A percentile compares a stretch with the other conserved stretches of the same genome.
Conservation (phyloP, 1,140 invertebrate species). For the Mactra quadrangularis region DNA sequence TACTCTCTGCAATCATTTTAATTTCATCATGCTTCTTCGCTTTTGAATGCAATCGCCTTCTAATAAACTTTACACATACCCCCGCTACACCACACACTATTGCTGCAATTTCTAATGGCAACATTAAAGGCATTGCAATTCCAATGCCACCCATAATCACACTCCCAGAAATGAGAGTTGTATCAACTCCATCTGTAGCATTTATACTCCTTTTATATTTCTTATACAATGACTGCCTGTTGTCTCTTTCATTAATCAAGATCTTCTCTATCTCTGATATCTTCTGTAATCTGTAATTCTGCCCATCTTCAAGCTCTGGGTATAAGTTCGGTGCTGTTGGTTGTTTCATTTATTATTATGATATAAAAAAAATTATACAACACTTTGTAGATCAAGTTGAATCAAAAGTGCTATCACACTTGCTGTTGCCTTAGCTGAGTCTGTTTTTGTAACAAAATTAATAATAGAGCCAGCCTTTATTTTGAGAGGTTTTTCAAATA, state of each 20-base stretch:
- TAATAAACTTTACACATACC: conserved; percentile 32
- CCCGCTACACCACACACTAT: not conserved
- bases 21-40: conserved; percentile 26
- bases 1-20: conserved; percentile 15
- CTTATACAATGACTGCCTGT: conserved; percentile 5
- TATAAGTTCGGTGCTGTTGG: not conserved
- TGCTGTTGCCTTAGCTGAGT: not conserved
- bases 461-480: not conserved
- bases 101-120: conserved; percentile 16
- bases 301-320: not conserved
- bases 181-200: no score
- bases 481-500: not conserved
- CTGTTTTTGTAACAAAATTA: not conserved
- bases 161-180: no score
- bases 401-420: no score
- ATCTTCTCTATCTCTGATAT: conserved; percentile 20
- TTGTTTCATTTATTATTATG: not conserved
- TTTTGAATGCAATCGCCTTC: conserved; percentile 17
- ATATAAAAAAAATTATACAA: no score
- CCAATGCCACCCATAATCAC: no score
- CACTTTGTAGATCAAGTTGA: no score
- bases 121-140: not conserved
- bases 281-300: conserved; percentile 19
- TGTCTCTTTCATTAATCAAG: not conserved
- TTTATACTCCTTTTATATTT: no score